Conservation (phyloP, 1,140 invertebrate species). For the Gonioctena quinquepunctata region DNA sequence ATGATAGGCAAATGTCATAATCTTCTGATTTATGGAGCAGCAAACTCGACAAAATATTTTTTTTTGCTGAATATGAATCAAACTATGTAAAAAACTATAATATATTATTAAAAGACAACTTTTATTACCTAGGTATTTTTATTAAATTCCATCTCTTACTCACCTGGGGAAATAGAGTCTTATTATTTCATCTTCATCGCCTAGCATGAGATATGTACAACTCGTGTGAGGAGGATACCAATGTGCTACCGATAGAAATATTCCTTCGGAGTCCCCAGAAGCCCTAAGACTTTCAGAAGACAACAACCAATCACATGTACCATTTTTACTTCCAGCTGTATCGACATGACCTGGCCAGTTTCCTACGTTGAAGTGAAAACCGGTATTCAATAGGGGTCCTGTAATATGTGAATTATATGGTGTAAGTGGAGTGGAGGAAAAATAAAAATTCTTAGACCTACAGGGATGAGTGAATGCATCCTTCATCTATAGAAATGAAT, state of each 20-base stretch:
- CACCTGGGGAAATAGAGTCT: constrained; percentile 85
- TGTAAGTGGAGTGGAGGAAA: too few species aligned
- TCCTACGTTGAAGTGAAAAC: constrained; percentile 91
- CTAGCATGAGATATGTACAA: constrained; percentile 87
- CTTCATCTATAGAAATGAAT: too few species aligned
- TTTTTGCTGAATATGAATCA: too few species aligned
- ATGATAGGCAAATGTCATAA: too few species aligned
- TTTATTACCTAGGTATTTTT: not conserved
- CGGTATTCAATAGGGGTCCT: constrained; percentile 86
- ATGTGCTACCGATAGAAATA: constrained; percentile 87
- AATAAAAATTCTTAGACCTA: too few species aligned
- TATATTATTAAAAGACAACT: too few species aligned
- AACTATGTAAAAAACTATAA: too few species aligned
- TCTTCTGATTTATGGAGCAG: too few species aligned
- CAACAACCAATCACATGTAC: constrained; percentile 84
- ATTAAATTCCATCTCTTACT: constrained; percentile 20
- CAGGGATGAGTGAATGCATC: too few species aligned
- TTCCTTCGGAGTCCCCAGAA: constrained; percentile 78
- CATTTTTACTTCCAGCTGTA: constrained; percentile 80
- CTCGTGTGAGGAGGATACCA: constrained; percentile 91
- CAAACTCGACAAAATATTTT: too few species aligned
- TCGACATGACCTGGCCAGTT: constrained; percentile 91
- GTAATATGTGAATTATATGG: too few species aligned
- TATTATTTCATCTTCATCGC: constrained; percentile 80
- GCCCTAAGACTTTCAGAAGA: constrained; percentile 77